Base-by-base conservation (phyloP, 2,888 invertebrate genomes). In the Belgica antarctica region DNA sequence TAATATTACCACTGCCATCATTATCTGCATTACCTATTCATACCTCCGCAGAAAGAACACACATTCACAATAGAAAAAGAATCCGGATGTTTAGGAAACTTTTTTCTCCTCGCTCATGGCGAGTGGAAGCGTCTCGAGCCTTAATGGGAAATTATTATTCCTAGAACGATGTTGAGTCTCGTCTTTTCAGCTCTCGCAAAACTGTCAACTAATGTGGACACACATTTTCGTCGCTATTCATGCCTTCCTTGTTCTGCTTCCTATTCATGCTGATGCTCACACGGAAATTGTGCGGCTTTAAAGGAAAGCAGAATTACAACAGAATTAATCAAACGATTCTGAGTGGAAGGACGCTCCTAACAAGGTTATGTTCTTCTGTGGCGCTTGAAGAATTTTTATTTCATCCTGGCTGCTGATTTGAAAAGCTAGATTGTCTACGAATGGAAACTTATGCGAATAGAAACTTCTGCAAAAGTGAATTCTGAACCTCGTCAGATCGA, bases 21-120 rank as follows among this genome's bases (percentile, higher is more conserved):
- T 68, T 68, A 68, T 15, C 68, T 57, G 57, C 65, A 66, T 68
- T 68, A 68, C 22, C 68, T 57, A 68, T 68, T 68, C 68, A 68
- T 68, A 57, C 24, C 17, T 59, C 59, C 22, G 17, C 19, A 22
- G n/a, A 12, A 57, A 52, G 25, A 17, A 28, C 52, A 57, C 52
- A 68, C 22, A 57, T 57, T 25, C 25, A 59, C 59, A 25, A 59
- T 59, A 52, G 19, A 17, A 8, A 52, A 22, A 52, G 22, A 59
- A 27, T 24, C 59, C 59, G 25, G 25, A 62, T 36, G 34, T 62
- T 62, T 62, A 31, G 27, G 22, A 24, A 36, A 28, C 24, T 7
- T 22, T 36, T 63, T 41, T 36, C 17, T 65, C 19, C 41, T 27
- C 22, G n/a, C 22, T 25, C 59, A 15, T 12, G 52, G 62, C 31